Percentiles rank a stretch among this genome's conserved stretches.
phyloP scores from a whole-genome alignment of 2,113 vertebrate genomes.

The Lophotis ruficrista region DNA sequence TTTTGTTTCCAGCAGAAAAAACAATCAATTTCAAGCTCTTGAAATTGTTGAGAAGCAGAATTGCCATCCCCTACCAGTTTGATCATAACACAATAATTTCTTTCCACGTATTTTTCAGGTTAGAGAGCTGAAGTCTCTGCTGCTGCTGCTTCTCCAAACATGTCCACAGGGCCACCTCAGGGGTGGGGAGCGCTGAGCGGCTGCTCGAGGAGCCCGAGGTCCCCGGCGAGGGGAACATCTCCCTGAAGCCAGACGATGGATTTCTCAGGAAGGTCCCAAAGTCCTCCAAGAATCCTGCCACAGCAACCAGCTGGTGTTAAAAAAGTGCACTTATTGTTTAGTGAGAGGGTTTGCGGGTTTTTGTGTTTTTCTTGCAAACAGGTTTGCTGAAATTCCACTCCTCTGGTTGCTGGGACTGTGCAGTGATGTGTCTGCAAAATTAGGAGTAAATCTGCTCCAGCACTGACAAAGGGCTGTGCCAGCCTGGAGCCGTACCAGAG shows the following conservation, averaged over 20 bases:
- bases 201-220: neutral
- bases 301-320: neutral
- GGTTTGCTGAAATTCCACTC: neutral
- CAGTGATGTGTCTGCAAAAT: neutral
- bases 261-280: neutral
- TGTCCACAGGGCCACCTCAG: neutral
- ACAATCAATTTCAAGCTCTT: constrained; percentile 3
- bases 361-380: neutral
- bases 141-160: neutral
- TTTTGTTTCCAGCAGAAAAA: neutral
- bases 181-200: neutral
- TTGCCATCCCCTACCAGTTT: neutral
- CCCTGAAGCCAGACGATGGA: neutral
- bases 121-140: neutral
- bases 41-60: neutral
- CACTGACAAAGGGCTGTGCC: neutral
- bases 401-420: neutral
- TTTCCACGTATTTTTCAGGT: neutral
- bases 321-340: neutral
- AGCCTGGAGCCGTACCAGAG: neutral
- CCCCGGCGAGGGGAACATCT: neutral
- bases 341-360: fast-evolving
- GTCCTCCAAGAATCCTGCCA: neutral
- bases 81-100: neutral
- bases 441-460: neutral